Percentiles rank a stretch among this genome's conserved stretches.
These are phyloP conservation scores for Crambe crambe DNA, from an alignment of 37 sponge, comb jelly and placozoan genomes.

Conservation along the genomic window DNA sequence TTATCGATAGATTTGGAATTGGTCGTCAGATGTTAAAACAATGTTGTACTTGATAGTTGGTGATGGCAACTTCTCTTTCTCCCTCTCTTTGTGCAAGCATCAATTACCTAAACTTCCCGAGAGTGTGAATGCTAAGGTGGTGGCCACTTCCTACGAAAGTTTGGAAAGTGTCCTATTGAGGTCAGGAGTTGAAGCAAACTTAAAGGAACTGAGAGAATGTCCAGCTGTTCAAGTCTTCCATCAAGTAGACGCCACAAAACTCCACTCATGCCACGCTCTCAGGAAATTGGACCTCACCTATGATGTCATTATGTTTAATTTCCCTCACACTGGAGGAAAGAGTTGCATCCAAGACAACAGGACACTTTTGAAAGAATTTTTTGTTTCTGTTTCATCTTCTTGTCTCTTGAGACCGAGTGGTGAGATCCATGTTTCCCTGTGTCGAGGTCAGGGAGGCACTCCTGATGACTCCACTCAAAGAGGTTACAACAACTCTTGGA, in stretches of 20 bases:
- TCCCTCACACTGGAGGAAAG: conserved; percentile 90
- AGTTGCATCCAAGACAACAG: conserved; percentile 68
- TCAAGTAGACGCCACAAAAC: conserved; percentile 68
- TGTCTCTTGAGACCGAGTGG: conserved; percentile 34
- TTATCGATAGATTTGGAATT: not conserved
- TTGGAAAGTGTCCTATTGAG: not conserved
- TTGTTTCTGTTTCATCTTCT: conserved; percentile 40
- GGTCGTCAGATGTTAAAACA: not conserved
- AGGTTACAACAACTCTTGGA: conserved; percentile 82
- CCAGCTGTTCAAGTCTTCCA: conserved; percentile 27
- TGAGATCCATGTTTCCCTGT: conserved; percentile 54
- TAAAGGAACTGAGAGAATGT: not conserved
- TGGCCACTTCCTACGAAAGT: conserved; percentile 49
- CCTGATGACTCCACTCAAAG: conserved; percentile 49
- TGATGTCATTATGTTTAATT: conserved; percentile 73
- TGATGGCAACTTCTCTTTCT: conserved; percentile 89
- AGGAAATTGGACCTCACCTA: conserved; percentile 1
- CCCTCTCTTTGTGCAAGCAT: conserved; percentile 16
- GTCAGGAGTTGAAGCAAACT: conserved; percentile 9
- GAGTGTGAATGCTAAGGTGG: not conserved
- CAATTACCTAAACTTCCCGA: not conserved
- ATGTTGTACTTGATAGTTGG: conserved; percentile 55
- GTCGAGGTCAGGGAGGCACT: conserved; percentile 88
- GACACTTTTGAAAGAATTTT: conserved; percentile 49
- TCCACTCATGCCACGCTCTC: conserved; percentile 25